Evolutionary conservation across 2,888 invertebrate genomes (phyloP), one percentile per base, ranked within the genome.

Genomic region (Pomacea canaliculata): DNA sequence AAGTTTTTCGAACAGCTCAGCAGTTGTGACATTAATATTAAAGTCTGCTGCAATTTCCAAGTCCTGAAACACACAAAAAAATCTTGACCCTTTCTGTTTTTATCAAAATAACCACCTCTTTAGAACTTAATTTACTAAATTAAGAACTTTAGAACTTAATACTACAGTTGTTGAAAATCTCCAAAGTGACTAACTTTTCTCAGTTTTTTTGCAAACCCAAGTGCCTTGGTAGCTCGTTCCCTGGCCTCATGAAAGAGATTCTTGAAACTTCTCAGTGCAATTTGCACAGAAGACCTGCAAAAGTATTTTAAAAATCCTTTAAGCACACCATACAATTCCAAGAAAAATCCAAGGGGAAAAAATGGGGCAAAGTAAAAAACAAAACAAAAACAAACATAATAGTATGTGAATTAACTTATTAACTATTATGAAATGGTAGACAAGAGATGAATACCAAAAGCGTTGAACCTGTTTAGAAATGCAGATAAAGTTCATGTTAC

Each of bases 131-230:
- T 7, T 19, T 19, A 5, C 63, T 27, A 2, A 63, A 27, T 19
- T 12, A n/a, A 19, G 19, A 63, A 63, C 19, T 12, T 23, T 5
- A 18, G 0, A 10, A 63, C 63, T 23, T 5, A 18, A 2, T 1
- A 63, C 63, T 13, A 56, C 10, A 56, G 0, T 16, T 16, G 63
- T 63, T 5, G 10, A 19, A 12, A 63, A 12, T 56, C 16, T 16
- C 2, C 10, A 56, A 56, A 3, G 51, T 13, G 10, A 63, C 77
- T 51, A 81, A 90, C 91, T 83, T 93, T 93, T 75, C 93, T 92
- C 62, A 97, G 92, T 78, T 94, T 94, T 90, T 95, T 96, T 67
- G 95, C 95, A 91, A 97, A 95, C 81, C 94, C 94, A 81, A 96
- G 93, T 19, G 95, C 94, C 89, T 95, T 96, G 73, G 95, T 93